Conservation (phyloP, 2,888 invertebrate genomes). For the Lottia gigantea region DNA sequence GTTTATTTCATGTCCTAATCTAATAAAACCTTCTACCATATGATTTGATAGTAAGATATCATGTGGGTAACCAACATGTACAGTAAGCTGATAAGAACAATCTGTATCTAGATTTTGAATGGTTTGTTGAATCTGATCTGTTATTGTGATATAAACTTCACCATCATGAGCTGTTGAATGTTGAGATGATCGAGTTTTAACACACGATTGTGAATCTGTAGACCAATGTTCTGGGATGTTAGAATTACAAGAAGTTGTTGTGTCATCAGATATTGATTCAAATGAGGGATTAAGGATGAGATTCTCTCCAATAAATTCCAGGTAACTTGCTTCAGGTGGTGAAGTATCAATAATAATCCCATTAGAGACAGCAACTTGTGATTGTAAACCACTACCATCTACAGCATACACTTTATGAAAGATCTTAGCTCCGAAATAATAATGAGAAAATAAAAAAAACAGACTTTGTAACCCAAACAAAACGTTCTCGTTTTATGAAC, state of each 20-base stretch:
- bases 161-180: background rate
- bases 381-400: conserved; percentile 36
- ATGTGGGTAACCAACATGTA: conserved; percentile 23
- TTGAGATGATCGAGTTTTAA: background rate
- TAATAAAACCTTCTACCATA: conserved; percentile 24
- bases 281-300: conserved; percentile 35
- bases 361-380: conserved; percentile 37
- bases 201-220: background rate
- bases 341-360: conserved; percentile 40
- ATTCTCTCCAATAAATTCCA: conserved; percentile 28
- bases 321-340: conserved; percentile 29
- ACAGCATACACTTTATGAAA: conserved; percentile 38
- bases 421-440: conserved; percentile 31
- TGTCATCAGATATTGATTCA: conserved; percentile 15
- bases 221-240: conserved; percentile 6
- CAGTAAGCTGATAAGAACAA: conserved; percentile 14
- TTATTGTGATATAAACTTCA: background rate
- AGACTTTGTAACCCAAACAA: too few species aligned
- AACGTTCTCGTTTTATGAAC: too few species aligned
- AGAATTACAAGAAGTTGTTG: background rate
- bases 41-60: conserved; percentile 7
- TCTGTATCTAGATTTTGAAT: background rate
- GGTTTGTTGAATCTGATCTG: background rate
- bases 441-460: background rate
- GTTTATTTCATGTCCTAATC: conserved; percentile 25